phyloP scores from a whole-genome alignment of 2,797 vertebrate genomes.

The Melopsittacus undulatus region DNA sequence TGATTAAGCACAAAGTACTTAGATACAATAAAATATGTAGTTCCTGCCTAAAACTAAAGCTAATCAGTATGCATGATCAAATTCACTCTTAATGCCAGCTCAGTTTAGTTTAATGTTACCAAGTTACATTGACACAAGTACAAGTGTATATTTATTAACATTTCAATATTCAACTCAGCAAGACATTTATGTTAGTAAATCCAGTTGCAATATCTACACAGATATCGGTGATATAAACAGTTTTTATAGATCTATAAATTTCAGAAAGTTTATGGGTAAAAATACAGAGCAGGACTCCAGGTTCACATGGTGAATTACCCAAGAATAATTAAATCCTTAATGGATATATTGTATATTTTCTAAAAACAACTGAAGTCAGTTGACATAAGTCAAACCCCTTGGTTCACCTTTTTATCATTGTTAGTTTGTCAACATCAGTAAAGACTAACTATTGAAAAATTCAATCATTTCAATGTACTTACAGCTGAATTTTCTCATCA shows the following conservation, averaged over 20 bases:
- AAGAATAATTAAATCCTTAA: background rate
- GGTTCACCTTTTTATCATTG: constrained; percentile 2
- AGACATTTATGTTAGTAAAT: constrained; percentile 20
- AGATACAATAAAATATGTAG: background rate
- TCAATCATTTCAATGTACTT: constrained; percentile 64
- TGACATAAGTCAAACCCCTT: background rate
- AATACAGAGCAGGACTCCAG: background rate
- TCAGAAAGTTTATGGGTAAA: background rate
- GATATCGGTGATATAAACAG: background rate
- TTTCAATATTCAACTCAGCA: background rate
- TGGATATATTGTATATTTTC: background rate
- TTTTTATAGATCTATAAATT: constrained; percentile 2
- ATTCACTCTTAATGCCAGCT: constrained; percentile 27
- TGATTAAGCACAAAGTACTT: background rate
- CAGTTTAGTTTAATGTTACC: constrained; percentile 52
- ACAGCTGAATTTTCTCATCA: constrained; percentile 68
- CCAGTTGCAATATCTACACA: background rate
- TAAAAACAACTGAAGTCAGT: background rate
- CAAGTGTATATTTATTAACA: constrained; percentile 54
- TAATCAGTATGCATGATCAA: background rate
- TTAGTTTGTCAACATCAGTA: constrained; percentile 24
- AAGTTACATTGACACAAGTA: constrained; percentile 37
- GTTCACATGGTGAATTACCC: background rate
- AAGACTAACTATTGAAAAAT: constrained; percentile 54
- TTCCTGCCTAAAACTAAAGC: background rate